Evolutionary conservation across 2,113 vertebrate species (phyloP).

Genomic region (Actinemys pallida): DNA sequence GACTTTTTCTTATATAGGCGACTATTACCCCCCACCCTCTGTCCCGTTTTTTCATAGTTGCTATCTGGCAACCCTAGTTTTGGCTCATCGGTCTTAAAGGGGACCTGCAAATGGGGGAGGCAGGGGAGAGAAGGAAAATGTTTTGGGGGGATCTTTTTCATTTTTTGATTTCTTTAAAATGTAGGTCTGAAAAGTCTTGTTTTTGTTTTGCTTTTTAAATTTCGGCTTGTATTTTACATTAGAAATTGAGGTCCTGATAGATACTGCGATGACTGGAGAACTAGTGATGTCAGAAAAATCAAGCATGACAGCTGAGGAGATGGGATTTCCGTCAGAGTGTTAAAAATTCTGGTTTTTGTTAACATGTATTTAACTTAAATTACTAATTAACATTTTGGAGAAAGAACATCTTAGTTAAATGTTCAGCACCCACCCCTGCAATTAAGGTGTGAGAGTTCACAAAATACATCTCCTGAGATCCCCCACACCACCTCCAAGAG

Average conservation of each 20-base stretch:
- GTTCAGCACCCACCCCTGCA: not conserved
- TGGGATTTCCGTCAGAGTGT: not conserved
- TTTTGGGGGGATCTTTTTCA: no score
- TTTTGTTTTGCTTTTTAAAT: not conserved
- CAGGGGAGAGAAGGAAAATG: not conserved
- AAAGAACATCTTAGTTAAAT: not conserved
- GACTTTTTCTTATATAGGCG: no score
- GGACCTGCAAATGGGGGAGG: not conserved
- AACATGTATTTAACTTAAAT: not conserved
- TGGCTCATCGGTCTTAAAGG: slow-evolving; percentile 6
- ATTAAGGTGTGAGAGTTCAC: not conserved
- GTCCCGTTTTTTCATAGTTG: no score
- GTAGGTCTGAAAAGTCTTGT: not conserved
- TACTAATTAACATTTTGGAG: not conserved
- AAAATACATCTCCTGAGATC: not conserved
- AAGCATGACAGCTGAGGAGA: slow-evolving; percentile 47
- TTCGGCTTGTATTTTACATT: not conserved
- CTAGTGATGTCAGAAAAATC: slow-evolving; percentile 23
- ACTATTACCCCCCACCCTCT: no score
- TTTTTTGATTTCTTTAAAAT: not conserved
- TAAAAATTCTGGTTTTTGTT: not conserved
- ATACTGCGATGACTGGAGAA: not conserved
- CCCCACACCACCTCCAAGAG: not conserved
- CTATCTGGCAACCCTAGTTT: not conserved
- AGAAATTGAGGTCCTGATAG: slow-evolving; percentile 3